Conservation (phyloP, 1,140 invertebrate species). For the Drosophila burlai region DNA sequence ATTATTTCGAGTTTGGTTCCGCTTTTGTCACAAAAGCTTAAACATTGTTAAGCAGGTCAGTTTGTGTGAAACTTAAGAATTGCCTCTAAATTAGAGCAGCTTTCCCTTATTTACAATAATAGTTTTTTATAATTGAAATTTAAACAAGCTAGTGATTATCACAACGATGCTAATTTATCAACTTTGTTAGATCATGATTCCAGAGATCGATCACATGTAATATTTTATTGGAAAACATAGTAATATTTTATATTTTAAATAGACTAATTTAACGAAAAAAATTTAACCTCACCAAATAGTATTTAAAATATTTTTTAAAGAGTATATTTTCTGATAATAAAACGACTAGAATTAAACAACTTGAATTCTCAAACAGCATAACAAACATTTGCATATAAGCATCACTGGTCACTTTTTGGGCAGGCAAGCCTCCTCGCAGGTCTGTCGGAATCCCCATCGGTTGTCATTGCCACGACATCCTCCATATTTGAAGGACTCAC, state of each 20-base stretch:
- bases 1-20: neutral
- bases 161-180: neutral
- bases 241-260: no score
- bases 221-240: no score
- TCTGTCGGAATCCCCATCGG: slow-evolving; percentile 89
- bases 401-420: slow-evolving; percentile 39
- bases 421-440: slow-evolving; percentile 88
- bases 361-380: neutral
- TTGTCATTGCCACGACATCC: slow-evolving; percentile 93
- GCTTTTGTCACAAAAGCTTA: neutral
- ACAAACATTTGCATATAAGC: neutral
- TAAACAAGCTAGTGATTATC: neutral
- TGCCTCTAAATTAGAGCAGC: neutral
- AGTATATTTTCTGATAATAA: neutral
- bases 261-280: no score
- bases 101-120: neutral
- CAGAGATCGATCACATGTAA: no score
- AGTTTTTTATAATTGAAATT: neutral
- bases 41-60: slow-evolving; percentile 2
- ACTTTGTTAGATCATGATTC: neutral
- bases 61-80: neutral
- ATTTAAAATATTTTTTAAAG: neutral
- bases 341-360: neutral
- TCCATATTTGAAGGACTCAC: slow-evolving; percentile 90
- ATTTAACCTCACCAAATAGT: no score